A percentile compares a stretch with the other conserved stretches of the same genome.
Conservation (phyloP, 2,113 vertebrate genomes). For the Caranx ignobilis region DNA sequence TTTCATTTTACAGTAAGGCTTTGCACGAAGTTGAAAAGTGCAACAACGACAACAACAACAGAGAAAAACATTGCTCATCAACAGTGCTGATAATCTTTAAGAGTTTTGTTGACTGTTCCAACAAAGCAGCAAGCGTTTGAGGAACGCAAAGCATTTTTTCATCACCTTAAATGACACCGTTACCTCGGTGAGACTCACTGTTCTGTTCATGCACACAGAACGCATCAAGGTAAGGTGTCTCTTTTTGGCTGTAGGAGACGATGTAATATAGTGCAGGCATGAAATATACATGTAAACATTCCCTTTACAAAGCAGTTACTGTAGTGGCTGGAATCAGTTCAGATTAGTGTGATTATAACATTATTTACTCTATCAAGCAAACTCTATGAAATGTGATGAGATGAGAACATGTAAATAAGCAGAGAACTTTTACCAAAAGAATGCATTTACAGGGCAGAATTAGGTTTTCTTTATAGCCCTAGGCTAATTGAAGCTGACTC, state of each 20-base stretch:
- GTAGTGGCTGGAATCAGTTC: slow-evolving; percentile 38
- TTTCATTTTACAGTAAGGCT: slow-evolving; percentile 45
- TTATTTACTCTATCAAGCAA: not conserved
- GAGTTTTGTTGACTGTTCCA: slow-evolving; percentile 26
- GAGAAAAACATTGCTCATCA: not conserved
- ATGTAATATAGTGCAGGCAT: slow-evolving; percentile 10
- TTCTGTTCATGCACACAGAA: slow-evolving; percentile 26
- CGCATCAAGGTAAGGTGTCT: not conserved
- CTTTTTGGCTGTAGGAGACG: slow-evolving; percentile 6
- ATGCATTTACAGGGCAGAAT: slow-evolving; percentile 10
- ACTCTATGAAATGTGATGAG: not conserved
- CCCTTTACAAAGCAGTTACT: slow-evolving; percentile 40
- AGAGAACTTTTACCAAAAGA: not conserved
- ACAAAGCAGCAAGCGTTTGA: slow-evolving; percentile 11
- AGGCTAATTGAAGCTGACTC: not conserved
- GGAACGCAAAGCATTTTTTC: not conserved
- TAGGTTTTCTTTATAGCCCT: not conserved
- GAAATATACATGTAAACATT: slow-evolving; percentile 34
- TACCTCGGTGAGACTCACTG: not conserved
- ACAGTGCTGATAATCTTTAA: slow-evolving; percentile 15
- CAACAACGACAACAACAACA: slow-evolving; percentile 20
- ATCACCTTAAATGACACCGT: not conserved
- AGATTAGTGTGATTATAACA: slow-evolving; percentile 49
- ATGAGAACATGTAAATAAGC: slow-evolving; percentile 3
- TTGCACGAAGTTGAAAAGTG: slow-evolving; percentile 39